Base-by-base conservation (phyloP, 2,797 vertebrate genomes). In the Glyptemys insculpta region DNA sequence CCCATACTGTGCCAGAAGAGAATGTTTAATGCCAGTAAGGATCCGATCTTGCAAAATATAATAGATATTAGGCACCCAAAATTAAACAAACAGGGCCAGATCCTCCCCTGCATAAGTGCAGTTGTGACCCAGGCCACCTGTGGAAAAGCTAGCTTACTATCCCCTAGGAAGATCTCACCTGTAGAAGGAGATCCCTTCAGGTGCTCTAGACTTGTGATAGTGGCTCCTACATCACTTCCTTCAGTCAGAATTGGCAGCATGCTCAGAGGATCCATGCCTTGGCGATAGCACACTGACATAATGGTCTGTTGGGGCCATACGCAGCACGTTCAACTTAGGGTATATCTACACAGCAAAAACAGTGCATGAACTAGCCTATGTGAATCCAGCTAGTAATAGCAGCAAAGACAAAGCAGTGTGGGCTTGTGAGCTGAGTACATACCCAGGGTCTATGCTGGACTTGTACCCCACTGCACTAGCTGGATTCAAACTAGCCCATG, bases 81-180 rank as follows among this genome's bases (percentile, higher is more conserved):
- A 65, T 10, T 50, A 50, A 50, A 50, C 50, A 80, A n/a, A 21
- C 21, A 57, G 27, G 50, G 52, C 15, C 68, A 94, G 85, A 10
- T 1, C 1, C 5, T 81, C 23, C 37, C 44, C 27, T 9, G 53
- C 54, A 0, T n/a, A 85, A 31, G 1, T 74, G 4, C 7, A 29
- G 68, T 14, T 5, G 9, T 31, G 47, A 47, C 27, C 37, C 18
- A n/a, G 6, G 16, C 62, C 62, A 68, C 62, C 18, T 41, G 9
- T 21, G 19, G 68, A 41, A 72, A 72, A 18, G 2, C 16, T n/a
- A 34, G 15, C 34, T 82, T 78, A 21, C 1, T 74, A 9, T 1
- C 78, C 18, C 12, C 29, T 68, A 2, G 52, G 56, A 12, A 16
- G 2, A 72, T 90, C 88, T 79, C 18, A 7, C 11, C 54, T 14